Conservation (phyloP, 2,113 vertebrate species). For the Bolborhynchus lineola region DNA sequence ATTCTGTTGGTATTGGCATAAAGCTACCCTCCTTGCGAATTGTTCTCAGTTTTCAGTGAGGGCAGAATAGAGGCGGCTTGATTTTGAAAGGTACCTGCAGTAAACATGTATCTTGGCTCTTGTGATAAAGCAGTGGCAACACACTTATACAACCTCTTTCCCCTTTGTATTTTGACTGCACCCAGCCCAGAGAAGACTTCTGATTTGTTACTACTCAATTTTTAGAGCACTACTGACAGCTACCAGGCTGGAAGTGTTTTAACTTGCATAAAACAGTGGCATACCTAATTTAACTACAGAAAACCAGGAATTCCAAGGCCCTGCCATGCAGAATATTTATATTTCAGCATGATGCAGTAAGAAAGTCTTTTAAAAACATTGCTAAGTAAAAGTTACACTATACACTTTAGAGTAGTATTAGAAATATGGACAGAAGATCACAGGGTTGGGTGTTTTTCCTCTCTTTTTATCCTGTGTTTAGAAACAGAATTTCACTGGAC, state of each 20-base stretch:
- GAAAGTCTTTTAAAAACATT: neutral
- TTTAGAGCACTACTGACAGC: neutral
- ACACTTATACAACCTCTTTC: neutral
- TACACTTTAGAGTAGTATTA: conserved; percentile 26
- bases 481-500: conserved; percentile 63
- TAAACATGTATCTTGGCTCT: neutral
- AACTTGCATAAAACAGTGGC: neutral
- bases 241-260: neutral
- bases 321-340: neutral
- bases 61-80: neutral
- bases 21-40: neutral
- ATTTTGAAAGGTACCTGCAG: neutral
- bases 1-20: neutral
- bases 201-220: neutral
- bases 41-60: neutral
- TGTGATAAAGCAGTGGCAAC: neutral
- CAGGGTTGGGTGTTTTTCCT: neutral
- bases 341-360: neutral
- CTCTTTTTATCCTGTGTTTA: conserved; percentile 51
- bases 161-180: neutral
- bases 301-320: neutral
- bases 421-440: neutral
- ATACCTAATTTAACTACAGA: neutral
- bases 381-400: neutral
- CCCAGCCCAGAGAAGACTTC: neutral